Conservation (phyloP, 2,888 invertebrate species). For the Drosophila pegasa region DNA sequence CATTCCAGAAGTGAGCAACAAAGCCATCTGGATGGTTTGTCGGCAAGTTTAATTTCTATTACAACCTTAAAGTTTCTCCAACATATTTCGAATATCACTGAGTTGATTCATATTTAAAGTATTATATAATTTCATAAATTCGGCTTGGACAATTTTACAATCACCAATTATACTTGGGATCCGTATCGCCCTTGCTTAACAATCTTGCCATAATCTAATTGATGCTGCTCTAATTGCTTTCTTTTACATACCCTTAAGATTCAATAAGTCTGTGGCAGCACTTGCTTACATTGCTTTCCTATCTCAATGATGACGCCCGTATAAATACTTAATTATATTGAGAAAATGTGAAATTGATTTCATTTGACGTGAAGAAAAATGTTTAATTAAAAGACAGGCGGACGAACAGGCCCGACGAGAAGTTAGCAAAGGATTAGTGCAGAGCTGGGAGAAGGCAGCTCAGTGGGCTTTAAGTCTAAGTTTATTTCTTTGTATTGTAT, state of each 20-base stretch:
- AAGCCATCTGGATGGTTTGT: not conserved
- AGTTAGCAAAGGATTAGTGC: slow-evolving; percentile 63
- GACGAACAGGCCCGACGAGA: slow-evolving; percentile 8
- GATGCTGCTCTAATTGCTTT: slow-evolving; percentile 1
- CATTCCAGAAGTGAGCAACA: slow-evolving; percentile 11
- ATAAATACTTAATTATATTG: slow-evolving; percentile 54
- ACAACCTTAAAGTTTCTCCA: not conserved
- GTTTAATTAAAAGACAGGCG: slow-evolving; percentile 58
- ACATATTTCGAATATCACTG: not conserved
- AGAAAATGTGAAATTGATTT: slow-evolving; percentile 41
- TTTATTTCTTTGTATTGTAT: slow-evolving; percentile 30
- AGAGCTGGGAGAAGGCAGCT: slow-evolving; percentile 33
- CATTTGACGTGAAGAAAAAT: slow-evolving; percentile 52
- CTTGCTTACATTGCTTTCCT: not conserved
- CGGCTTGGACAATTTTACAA: not conserved
- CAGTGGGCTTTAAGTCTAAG: slow-evolving; percentile 46
- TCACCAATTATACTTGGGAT: no score
- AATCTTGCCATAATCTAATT: not conserved
- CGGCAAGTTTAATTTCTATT: slow-evolving; percentile 3
- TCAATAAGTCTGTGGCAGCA: not conserved
- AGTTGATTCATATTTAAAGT: no score
- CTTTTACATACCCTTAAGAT: slow-evolving; percentile 3
- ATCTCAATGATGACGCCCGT: not conserved
- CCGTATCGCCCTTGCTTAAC: not conserved
- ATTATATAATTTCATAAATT: no score